Evolutionary conservation across 1,140 invertebrate genomes (phyloP).

Genomic region (Lordiphosa mommai): DNA sequence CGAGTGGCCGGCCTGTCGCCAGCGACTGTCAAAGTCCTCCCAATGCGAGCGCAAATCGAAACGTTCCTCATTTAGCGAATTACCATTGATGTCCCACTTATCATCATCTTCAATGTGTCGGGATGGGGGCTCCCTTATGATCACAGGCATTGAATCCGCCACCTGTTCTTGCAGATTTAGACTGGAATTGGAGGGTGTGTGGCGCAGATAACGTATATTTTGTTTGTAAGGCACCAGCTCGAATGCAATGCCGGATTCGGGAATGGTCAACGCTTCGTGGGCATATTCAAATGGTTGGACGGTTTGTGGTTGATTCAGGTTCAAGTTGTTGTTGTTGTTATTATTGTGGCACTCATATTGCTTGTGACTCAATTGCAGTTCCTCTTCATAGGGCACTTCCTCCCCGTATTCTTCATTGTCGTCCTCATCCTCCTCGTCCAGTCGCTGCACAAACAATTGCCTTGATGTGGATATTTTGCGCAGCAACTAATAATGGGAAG

Average conservation of each 20-base stretch:
- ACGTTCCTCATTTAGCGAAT: conserved; percentile 65
- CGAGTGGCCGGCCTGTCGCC: conserved; percentile 29
- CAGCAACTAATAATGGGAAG: conserved; percentile 46
- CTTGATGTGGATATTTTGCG: conserved; percentile 68
- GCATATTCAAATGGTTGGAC: conserved; percentile 31
- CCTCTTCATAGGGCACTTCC: conserved; percentile 18
- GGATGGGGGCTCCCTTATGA: conserved; percentile 56
- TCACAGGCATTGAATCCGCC: conserved; percentile 19
- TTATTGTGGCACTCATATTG: conserved; percentile 27
- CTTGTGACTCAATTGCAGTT: conserved; percentile 23
- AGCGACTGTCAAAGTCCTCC: conserved; percentile 36
- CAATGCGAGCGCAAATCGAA: conserved; percentile 41
- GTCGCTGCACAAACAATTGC: conserved; percentile 64
- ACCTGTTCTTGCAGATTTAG: conserved; percentile 34
- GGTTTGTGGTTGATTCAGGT: conserved; percentile 17
- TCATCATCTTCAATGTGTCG: conserved; percentile 16
- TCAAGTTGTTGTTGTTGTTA: conserved; percentile 7
- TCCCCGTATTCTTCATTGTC: conserved; percentile 15
- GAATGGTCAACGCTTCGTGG: conserved; percentile 17
- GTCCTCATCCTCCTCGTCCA: conserved; percentile 63
- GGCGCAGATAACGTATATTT: conserved; percentile 67
- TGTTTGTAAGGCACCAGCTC: conserved; percentile 65
- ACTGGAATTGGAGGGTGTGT: conserved; percentile 72
- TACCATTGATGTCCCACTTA: conserved; percentile 75
- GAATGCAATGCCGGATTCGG: conserved; percentile 38